Evolutionary conservation across 2,797 vertebrate genomes (phyloP), one percentile per base, ranked within the genome.

Genomic region (Anisognathus igniventris): DNA sequence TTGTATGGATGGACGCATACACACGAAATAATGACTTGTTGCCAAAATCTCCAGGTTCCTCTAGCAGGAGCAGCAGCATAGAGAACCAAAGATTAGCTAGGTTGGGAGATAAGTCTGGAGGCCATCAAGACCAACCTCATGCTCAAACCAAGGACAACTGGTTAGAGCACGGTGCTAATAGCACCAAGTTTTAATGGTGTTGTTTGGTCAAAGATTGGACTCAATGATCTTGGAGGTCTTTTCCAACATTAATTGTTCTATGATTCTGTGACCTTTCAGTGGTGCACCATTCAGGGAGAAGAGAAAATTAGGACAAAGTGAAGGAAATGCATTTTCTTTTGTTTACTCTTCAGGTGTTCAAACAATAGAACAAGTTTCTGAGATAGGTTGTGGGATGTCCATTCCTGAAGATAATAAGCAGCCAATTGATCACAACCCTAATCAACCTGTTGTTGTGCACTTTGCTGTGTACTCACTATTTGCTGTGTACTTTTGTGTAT

Each of bases 21-120:
- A 37, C 19, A 27, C 0, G 0, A 84, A 88, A 56, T 70, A 70
- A 16, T 58, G 70, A 7, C 6, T 27, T 4, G 2, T 20, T 73
- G 37, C 44, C 3, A 9, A 54, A 88, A 83, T 37, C 39, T 71
- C 16, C 42, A 65, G 10, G 12, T 77, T 77, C 6, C 33, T 83
- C 51, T 30, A 42, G n/a, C 42, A 62, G 42, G 1, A 90, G 35
- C 47, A 73, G 48, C 44, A 76, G 39, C 4, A 4, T 9, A 44
- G 20, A 70, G 37, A 79, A 28, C 23, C 19, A 37, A 1, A 28
- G 14, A 47, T 40, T 42, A 44, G 18, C 14, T n/a, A 56, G 25
- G 23, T 12, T 79, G 61, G 54, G 75, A 92, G n/a, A 15, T 19
- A 50, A 6, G 3, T 30, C 50, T 79, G 39, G 13, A 90, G 30